Percentiles rank a stretch among this genome's conserved stretches.
Conservation (phyloP, 1,140 invertebrate species). For the Sinonovacula constricta region DNA sequence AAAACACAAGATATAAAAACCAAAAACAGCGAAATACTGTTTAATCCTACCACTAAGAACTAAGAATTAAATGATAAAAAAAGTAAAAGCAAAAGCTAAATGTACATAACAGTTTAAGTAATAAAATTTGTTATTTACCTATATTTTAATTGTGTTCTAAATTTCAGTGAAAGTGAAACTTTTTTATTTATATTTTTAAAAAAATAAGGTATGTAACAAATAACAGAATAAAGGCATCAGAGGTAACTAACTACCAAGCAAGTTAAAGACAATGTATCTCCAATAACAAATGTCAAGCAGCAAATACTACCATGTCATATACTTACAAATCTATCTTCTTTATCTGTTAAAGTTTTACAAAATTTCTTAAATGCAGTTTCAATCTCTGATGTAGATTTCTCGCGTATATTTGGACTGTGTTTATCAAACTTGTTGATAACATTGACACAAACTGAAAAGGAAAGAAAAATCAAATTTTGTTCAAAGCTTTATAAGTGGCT, state of each 20-base stretch:
- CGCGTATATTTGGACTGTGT: conserved; percentile 85
- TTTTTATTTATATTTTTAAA: not conserved
- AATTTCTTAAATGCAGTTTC: conserved; percentile 91
- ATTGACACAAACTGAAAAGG: conserved; percentile 75
- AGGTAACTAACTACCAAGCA: conserved; percentile 40
- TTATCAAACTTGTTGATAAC: conserved; percentile 89
- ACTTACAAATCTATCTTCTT: conserved; percentile 97
- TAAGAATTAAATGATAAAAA: not conserved
- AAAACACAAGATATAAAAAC: not conserved
- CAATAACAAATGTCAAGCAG: no score
- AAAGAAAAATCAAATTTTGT: no score
- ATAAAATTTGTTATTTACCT: not conserved
- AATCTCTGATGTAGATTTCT: conserved; percentile 87
- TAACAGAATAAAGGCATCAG: not conserved
- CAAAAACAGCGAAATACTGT: not conserved
- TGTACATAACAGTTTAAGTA: no score
- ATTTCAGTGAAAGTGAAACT: not conserved
- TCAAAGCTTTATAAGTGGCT: no score
- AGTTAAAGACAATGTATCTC: conserved; percentile 25
- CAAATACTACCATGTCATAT: no score
- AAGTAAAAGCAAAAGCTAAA: no score
- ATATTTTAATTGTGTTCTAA: not conserved
- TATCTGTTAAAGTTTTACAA: conserved; percentile 91
- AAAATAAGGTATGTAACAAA: not conserved
- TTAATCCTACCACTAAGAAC: not conserved